Evolutionary conservation across 2,888 invertebrate species (phyloP), one percentile per base, ranked within the genome.

Genomic region (Perithous albicinctus): DNA sequence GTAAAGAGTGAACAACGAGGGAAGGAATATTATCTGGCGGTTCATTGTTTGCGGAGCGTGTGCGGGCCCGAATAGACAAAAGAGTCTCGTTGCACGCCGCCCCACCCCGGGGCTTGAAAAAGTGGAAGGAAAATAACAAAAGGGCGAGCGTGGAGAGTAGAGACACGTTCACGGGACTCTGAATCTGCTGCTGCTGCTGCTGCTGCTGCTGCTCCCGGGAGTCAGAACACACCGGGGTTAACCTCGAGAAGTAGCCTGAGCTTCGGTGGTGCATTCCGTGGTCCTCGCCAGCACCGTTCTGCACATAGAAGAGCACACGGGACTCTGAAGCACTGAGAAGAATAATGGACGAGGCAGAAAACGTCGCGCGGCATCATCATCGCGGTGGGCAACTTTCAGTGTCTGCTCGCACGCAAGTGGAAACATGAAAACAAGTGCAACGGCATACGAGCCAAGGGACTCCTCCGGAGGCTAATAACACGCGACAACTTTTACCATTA

Each of bases 341-440:
- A 73, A 80, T 69, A 67, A 74, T 77, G 64, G 48, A 69, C 32
- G 43, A 38, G 54, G 54, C 61, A 81, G 32, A 83, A 83, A 81
- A 80, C 74, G 72, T 78, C 76, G 59, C 78, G 63, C 63, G 54
- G 79, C 69, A 61, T 82, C 73, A 82, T 77, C 80, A 72, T 74
- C 74, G 51, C 54, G 67, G 18, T 10, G 72, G 56, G 61, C 29
- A 72, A 35, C 81, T 80, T 75, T 61, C 80, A 86, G 85, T 87
- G 87, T 87, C 86, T 87, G 84, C 84, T 81, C 82, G 84, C 85
- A 87, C 84, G 86, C 86, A 72, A 87, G 86, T 87, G 86, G 87
- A 89, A 89, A 87, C 88, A 85, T 86, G 86, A 10, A 67, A 76
- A 80, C 73, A 64, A 59, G 56, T 63, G 54, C 73, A 59, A 86